Percentiles rank a stretch among this genome's conserved stretches.
Evolutionary conservation across 2,797 vertebrate genomes (phyloP).

Genomic region (Mormyrus proboscirostris): DNA sequence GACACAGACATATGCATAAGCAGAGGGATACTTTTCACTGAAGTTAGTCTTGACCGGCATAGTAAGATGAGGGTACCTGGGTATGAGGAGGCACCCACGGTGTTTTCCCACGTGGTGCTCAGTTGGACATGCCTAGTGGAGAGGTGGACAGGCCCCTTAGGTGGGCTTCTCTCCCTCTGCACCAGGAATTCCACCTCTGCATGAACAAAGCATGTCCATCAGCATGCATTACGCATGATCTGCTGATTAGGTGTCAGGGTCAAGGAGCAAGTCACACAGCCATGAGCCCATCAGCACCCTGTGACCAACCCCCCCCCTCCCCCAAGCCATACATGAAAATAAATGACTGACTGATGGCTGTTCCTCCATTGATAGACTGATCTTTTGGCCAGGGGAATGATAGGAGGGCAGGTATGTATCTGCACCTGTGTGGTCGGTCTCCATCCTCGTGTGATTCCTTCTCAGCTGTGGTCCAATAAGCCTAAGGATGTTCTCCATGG

Average conservation of each 20-base stretch:
- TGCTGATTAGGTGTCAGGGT: background rate
- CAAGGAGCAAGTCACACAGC: too few relatives aligned
- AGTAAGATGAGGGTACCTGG: constrained; percentile 44
- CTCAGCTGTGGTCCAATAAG: constrained; percentile 55
- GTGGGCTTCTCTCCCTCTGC: constrained; percentile 38
- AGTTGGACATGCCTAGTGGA: constrained; percentile 43
- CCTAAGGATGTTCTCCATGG: constrained; percentile 47
- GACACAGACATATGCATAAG: background rate
- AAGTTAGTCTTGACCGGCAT: background rate
- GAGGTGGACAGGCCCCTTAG: constrained; percentile 50
- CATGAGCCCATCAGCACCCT: background rate
- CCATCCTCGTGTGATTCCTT: constrained; percentile 31
- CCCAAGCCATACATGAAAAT: background rate
- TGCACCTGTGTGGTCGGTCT: constrained; percentile 43
- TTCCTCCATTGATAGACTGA: background rate
- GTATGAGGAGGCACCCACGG: constrained; percentile 43
- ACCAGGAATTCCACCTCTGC: constrained; percentile 52
- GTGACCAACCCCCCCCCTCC: background rate
- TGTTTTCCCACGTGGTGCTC: constrained; percentile 57
- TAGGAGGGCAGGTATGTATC: background rate
- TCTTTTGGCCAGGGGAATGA: background rate
- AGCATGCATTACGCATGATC: background rate
- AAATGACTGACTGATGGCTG: background rate
- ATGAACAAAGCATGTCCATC: background rate
- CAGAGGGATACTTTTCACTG: background rate